phyloP scores from a whole-genome alignment of 2,113 vertebrate genomes.

The Mormyrus lacerda region DNA sequence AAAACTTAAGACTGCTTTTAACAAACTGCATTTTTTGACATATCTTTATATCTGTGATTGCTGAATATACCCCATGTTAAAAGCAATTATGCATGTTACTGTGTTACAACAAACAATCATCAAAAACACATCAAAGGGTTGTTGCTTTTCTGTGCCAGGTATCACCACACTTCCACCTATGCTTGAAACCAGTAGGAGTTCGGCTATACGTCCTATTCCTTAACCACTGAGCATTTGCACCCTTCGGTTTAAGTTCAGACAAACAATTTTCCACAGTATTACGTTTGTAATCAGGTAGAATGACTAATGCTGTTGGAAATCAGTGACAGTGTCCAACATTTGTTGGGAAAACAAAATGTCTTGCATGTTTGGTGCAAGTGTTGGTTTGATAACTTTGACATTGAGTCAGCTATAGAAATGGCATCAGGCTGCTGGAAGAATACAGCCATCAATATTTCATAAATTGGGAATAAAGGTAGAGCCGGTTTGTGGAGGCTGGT shows the following conservation, averaged over 20 bases:
- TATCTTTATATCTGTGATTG: not conserved
- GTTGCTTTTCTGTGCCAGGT: not conserved
- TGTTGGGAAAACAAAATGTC: not conserved
- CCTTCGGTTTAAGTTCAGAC: not conserved
- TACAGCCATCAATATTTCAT: not conserved
- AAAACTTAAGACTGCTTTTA: not conserved
- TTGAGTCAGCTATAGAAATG: not conserved
- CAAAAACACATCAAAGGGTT: not conserved
- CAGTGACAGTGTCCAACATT: not conserved
- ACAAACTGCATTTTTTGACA: not conserved
- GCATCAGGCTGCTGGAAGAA: not conserved
- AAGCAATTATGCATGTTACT: not conserved
- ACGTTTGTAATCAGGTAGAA: not conserved
- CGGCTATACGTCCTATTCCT: not conserved
- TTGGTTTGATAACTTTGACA: not conserved
- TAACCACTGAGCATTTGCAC: not conserved
- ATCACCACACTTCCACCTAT: not conserved
- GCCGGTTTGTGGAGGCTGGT: not conserved
- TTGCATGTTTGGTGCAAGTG: not conserved
- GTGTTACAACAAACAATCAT: not conserved
- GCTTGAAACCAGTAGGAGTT: not conserved
- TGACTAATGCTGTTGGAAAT: not conserved
- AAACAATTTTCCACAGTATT: slow-evolving; percentile 7
- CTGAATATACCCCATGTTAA: not conserved
- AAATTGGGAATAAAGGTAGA: not conserved